phyloP scores from a whole-genome alignment of 1,140 invertebrate genomes.

The Leptoteleia sp. region DNA sequence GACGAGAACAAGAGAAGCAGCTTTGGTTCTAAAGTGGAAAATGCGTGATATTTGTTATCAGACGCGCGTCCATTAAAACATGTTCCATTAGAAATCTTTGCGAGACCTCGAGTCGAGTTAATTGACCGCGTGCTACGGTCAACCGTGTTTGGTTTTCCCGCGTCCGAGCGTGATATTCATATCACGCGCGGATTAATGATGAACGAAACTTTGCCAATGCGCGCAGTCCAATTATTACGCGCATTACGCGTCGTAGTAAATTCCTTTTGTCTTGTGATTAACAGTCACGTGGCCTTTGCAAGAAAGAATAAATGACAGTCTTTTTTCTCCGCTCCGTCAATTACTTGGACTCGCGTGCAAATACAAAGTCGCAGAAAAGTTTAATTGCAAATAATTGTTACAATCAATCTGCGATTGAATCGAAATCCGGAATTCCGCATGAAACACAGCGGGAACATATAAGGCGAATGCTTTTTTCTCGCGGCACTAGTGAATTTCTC shows the following conservation, averaged over 20 bases:
- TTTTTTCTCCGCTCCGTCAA: constrained; percentile 28
- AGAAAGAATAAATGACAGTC: neutral
- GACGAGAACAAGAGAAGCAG: constrained; percentile 23
- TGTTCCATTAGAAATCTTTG: constrained; percentile 37
- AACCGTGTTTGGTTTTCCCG: too few relatives aligned
- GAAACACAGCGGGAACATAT: constrained; percentile 35
- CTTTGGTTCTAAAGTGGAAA: too few relatives aligned
- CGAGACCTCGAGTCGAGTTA: constrained; percentile 21
- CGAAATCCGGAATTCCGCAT: constrained; percentile 50
- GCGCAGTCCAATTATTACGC: neutral
- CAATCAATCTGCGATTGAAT: constrained; percentile 49
- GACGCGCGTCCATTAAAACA: constrained; percentile 14
- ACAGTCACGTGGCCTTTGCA: too few relatives aligned
- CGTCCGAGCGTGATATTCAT: too few relatives aligned
- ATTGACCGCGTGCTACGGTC: constrained; percentile 16
- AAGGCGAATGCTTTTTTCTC: constrained; percentile 42
- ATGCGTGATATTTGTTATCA: constrained; percentile 40
- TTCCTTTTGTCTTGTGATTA: neutral
- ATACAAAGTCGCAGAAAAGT: constrained; percentile 27
- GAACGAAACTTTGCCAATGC: neutral
- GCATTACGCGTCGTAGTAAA: too few relatives aligned
- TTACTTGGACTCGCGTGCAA: constrained; percentile 9
- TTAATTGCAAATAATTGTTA: constrained; percentile 63
- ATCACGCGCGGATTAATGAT: neutral
- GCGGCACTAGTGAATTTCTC: constrained; percentile 30